Evolutionary conservation across 2,888 invertebrate genomes (phyloP).

Genomic region (Papilio demoleus): DNA sequence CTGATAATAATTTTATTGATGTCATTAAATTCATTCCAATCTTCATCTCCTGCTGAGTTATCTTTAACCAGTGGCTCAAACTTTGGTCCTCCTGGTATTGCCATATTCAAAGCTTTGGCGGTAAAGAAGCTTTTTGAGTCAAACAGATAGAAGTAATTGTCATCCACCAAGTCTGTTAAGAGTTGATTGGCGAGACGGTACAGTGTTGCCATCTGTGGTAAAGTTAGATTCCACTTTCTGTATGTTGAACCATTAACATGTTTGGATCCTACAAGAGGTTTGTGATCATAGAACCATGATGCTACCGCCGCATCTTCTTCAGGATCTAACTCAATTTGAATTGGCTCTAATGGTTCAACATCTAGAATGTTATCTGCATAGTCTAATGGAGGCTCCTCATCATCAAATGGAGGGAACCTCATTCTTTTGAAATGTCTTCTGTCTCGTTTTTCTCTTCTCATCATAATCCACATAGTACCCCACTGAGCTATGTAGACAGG

Average conservation of each 20-base stretch:
- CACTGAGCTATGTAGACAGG: constrained; percentile 99
- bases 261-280: constrained; percentile 96
- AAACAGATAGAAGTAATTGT: constrained; percentile 99
- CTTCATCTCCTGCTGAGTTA: constrained; percentile 98
- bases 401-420: constrained; percentile 99
- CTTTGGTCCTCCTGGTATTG: constrained; percentile 99
- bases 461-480: constrained; percentile 99
- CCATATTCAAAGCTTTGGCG: constrained; percentile 99
- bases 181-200: constrained; percentile 99
- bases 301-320: constrained; percentile 96
- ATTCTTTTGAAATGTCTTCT: constrained; percentile 99
- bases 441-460: constrained; percentile 99
- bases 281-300: constrained; percentile 99
- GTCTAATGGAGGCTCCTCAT: constrained; percentile 99
- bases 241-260: constrained; percentile 99
- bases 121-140: constrained; percentile 99
- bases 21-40: constrained; percentile 99
- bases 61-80: constrained; percentile 99
- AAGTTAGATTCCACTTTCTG: constrained; percentile 96
- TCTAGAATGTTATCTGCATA: constrained; percentile 99
- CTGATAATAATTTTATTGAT: constrained; percentile 99
- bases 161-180: constrained; percentile 98
- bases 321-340: constrained; percentile 98
- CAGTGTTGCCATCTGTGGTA: constrained; percentile 98
- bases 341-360: constrained; percentile 99